Conservation (phyloP, 1,140 invertebrate species). For the Archivesica marissinica region DNA sequence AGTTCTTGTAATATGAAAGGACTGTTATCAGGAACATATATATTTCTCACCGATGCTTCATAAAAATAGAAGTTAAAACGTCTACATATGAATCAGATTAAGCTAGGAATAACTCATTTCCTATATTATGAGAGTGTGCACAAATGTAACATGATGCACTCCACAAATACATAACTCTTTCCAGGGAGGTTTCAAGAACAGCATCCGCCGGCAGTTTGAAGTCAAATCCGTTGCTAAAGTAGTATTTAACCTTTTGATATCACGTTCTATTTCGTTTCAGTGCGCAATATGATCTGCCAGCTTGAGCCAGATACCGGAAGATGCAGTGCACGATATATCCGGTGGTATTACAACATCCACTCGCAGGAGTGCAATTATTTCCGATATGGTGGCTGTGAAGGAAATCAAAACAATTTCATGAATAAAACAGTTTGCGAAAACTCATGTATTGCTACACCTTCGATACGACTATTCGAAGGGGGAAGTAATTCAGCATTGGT, state of each 20-base stretch:
- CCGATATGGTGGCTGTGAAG: conserved; percentile 88
- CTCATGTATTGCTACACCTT: conserved; percentile 47
- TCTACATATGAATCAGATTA: too few relatives aligned
- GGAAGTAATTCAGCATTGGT: conserved; percentile 5
- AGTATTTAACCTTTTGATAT: not conserved
- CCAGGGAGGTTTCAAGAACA: too few relatives aligned
- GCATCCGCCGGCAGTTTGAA: too few relatives aligned
- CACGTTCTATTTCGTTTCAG: conserved; percentile 54
- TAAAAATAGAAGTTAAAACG: too few relatives aligned
- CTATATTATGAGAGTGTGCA: too few relatives aligned
- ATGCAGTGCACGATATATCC: conserved; percentile 86
- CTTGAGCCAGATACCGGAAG: conserved; percentile 85
- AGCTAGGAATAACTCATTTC: too few relatives aligned
- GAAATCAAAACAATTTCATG: conserved; percentile 89
- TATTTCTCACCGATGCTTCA: too few relatives aligned
- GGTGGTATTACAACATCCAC: conserved; percentile 86
- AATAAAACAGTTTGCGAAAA: conserved; percentile 67
- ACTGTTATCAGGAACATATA: too few relatives aligned
- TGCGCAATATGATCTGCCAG: conserved; percentile 64
- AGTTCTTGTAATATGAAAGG: too few relatives aligned
- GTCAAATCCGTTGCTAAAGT: not conserved
- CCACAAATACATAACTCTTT: too few relatives aligned
- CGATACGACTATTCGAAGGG: conserved; percentile 34
- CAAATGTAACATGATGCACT: too few relatives aligned
- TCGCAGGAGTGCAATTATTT: conserved; percentile 86